phyloP scores from a whole-genome alignment of 1,140 invertebrate species.

The Dufourea novaeangliae region DNA sequence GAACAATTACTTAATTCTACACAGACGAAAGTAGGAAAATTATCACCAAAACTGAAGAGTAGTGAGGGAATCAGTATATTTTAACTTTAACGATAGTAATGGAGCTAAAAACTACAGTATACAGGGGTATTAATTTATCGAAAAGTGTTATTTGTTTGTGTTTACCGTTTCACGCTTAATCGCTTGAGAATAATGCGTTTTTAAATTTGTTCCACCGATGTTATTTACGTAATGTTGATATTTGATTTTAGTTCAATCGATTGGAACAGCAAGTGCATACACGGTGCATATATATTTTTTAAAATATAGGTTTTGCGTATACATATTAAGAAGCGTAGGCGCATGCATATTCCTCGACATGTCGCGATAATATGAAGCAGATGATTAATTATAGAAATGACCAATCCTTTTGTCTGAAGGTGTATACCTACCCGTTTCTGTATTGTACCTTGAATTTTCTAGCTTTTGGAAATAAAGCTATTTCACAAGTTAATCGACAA shows the following conservation, averaged over 20 bases:
- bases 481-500: neutral
- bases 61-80: neutral
- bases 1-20: too few relatives aligned
- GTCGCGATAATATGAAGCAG: constrained; percentile 47
- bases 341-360: constrained; percentile 30
- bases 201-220: neutral
- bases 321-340: constrained; percentile 26
- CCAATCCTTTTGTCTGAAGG: neutral
- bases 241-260: neutral
- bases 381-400: constrained; percentile 62
- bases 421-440: neutral
- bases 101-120: neutral
- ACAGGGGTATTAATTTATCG: neutral
- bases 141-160: neutral
- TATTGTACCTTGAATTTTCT: neutral
- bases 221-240: neutral
- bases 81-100: neutral
- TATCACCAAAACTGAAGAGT: neutral
- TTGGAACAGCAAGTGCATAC: too few relatives aligned
- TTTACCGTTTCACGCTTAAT: neutral
- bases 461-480: neutral
- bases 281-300: neutral
- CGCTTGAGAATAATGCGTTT: neutral
- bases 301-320: neutral
- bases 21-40: neutral